Percentiles rank a stretch among this genome's conserved stretches.
Evolutionary conservation across 2,113 vertebrate genomes (phyloP).

Genomic region (Marmota monax): DNA sequence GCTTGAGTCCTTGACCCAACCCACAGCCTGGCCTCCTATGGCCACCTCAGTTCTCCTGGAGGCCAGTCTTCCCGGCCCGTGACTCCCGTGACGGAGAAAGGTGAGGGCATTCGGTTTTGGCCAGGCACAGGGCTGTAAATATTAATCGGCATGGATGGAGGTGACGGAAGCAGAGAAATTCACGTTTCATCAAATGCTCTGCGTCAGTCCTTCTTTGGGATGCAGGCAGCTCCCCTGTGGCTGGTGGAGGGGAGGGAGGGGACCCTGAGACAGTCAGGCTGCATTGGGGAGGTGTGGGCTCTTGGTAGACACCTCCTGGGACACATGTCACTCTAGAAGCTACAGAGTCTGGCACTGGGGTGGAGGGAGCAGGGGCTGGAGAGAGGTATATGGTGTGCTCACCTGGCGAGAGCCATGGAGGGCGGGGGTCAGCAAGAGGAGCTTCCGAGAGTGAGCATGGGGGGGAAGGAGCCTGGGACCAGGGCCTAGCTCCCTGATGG

Average conservation of each 20-base stretch:
- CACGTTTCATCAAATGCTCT: background rate
- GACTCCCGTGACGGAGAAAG: background rate
- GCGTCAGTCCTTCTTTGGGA: background rate
- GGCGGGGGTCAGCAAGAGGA: background rate
- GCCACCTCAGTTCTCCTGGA: background rate
- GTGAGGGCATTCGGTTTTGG: background rate
- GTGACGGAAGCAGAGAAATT: background rate
- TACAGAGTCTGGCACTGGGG: background rate
- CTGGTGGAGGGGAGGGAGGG: background rate
- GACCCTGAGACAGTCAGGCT: background rate
- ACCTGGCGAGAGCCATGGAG: background rate
- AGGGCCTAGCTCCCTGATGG: background rate
- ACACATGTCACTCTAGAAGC: background rate
- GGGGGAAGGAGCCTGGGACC: background rate
- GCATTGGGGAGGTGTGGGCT: background rate
- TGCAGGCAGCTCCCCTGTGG: background rate
- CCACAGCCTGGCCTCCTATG: background rate
- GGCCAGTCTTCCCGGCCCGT: background rate
- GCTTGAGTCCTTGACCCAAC: background rate
- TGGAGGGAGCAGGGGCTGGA: no score
- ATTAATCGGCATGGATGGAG: background rate
- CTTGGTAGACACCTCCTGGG: accelerated
- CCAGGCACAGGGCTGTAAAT: background rate
- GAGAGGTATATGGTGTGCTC: background rate
- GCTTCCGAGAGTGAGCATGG: accelerated